These are phyloP conservation scores for Heliocidaris erythrogramma DNA, from an alignment of 35 echinoderm and acorn worm species.

Conservation along the genomic window DNA sequence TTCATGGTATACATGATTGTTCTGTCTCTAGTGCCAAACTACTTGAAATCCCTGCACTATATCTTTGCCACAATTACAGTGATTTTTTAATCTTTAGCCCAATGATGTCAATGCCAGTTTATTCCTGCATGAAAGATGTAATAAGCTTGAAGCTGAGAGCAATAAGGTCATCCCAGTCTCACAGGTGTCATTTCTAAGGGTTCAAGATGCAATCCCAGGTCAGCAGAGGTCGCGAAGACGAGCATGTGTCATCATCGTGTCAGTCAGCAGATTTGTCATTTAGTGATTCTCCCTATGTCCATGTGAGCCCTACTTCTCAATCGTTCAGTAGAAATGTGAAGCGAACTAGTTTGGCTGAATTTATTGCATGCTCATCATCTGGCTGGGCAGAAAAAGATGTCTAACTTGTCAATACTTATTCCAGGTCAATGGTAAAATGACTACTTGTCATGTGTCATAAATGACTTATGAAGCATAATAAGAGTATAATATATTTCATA, in stretches of 20 bases:
- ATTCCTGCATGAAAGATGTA: not conserved
- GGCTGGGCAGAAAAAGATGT: too few relatives aligned
- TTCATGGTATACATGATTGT: too few relatives aligned
- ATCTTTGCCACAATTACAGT: not conserved
- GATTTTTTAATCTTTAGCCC: not conserved
- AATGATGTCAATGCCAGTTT: not conserved
- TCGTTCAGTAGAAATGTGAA: not conserved
- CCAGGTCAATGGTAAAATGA: too few relatives aligned
- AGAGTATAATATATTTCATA: not conserved
- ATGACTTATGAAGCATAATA: not conserved
- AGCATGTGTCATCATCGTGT: not conserved
- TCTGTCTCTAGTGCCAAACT: too few relatives aligned
- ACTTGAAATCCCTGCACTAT: not conserved
- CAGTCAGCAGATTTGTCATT: not conserved
- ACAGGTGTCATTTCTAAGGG: not conserved
- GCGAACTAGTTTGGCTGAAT: not conserved
- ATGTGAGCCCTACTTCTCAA: not conserved
- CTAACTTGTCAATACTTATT: too few relatives aligned
- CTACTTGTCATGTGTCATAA: too few relatives aligned
- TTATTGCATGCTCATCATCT: not conserved
- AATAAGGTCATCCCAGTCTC: not conserved
- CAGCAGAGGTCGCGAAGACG: not conserved
- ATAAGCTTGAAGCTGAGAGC: not conserved
- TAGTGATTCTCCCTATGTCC: not conserved
- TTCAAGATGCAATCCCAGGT: slow-evolving; percentile 1